A percentile compares a stretch with the other conserved stretches of the same genome.
Conservation (phyloP, 2,797 vertebrate genomes). For the Steatocranus sp. region DNA sequence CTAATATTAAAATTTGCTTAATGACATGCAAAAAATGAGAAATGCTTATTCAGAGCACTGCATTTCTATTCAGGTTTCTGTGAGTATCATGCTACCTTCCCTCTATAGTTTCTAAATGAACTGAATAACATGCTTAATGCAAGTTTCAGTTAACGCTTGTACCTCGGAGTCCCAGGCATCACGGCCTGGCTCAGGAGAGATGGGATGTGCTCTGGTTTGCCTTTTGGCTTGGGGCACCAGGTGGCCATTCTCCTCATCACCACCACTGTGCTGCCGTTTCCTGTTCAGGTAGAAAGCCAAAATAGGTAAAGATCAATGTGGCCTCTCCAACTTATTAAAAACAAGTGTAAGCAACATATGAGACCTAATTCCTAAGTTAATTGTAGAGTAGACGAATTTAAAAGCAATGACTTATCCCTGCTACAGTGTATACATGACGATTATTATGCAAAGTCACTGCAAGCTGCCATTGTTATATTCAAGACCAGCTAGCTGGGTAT, state of each 20-base stretch:
- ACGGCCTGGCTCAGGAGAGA: slow-evolving; percentile 67
- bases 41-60: not conserved
- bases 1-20: not conserved
- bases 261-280: slow-evolving; percentile 86
- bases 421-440: not conserved
- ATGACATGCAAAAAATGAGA: not conserved
- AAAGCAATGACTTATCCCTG: not conserved
- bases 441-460: not conserved
- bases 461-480: not conserved
- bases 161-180: slow-evolving; percentile 80
- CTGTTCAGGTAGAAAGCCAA: slow-evolving; percentile 37
- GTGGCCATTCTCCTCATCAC: slow-evolving; percentile 80
- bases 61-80: not conserved
- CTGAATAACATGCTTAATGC: not conserved
- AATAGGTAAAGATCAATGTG: not conserved
- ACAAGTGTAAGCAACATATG: not conserved
- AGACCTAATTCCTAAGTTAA: not conserved
- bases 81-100: not conserved
- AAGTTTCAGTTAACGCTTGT: not conserved
- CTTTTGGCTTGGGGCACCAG: slow-evolving; percentile 85
- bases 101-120: not conserved
- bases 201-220: slow-evolving; percentile 70
- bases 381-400: not conserved
- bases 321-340: not conserved
- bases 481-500: not conserved